phyloP scores from a whole-genome alignment of 2,888 invertebrate species.

The Dione juno region DNA sequence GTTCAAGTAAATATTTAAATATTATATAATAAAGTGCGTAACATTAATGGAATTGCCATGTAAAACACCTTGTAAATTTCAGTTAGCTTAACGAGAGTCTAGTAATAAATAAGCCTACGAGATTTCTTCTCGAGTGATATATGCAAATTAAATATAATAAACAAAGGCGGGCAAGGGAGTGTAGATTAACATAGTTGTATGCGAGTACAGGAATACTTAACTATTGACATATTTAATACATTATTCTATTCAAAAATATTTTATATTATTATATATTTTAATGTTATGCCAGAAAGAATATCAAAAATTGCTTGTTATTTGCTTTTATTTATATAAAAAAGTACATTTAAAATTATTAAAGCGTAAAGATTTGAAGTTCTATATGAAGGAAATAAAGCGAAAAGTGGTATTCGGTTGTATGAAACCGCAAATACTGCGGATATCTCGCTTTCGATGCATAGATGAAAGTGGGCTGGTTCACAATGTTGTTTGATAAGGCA shows the following conservation, averaged over 20 bases:
- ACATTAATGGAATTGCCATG: slow-evolving; percentile 49
- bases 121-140: slow-evolving; percentile 44
- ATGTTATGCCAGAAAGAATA: no score
- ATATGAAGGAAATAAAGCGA: slow-evolving; percentile 47
- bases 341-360: background rate
- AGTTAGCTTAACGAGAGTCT: slow-evolving; percentile 45
- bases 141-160: slow-evolving; percentile 46
- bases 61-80: slow-evolving; percentile 47
- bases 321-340: no score
- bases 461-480: slow-evolving; percentile 71
- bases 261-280: no score
- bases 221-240: background rate
- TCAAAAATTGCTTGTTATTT: no score
- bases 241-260: no score
- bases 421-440: slow-evolving; percentile 73
- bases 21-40: slow-evolving; percentile 45
- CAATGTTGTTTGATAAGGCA: slow-evolving; percentile 64
- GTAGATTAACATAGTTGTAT: slow-evolving; percentile 35
- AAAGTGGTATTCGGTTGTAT: slow-evolving; percentile 77
- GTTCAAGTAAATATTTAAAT: slow-evolving; percentile 36
- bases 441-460: slow-evolving; percentile 76
- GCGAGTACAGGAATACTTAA: background rate
- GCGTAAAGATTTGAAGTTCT: background rate
- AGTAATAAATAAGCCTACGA: slow-evolving; percentile 44
- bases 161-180: slow-evolving; percentile 42